These are phyloP conservation scores for Chrysodeixis includens DNA, from an alignment of 2,888 invertebrate species.

Conservation along the genomic window DNA sequence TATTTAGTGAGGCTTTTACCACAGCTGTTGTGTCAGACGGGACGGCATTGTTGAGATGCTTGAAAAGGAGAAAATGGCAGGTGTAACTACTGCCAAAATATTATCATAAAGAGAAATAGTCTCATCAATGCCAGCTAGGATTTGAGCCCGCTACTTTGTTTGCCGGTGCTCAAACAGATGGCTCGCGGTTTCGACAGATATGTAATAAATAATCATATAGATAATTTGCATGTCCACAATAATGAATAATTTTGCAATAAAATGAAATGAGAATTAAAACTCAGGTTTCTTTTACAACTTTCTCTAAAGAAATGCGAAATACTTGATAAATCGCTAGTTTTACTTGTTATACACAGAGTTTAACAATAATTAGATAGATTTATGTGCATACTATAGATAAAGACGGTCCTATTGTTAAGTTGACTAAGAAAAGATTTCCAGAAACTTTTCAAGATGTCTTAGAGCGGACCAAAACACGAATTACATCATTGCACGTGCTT, in stretches of 20 bases:
- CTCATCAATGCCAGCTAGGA: neutral
- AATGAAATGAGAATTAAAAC: constrained; percentile 52
- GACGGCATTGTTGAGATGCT: neutral
- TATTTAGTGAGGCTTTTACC: constrained; percentile 15
- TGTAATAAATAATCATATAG: constrained; percentile 12
- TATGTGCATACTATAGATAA: constrained; percentile 33
- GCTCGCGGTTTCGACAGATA: neutral
- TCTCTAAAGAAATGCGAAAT: constrained; percentile 64
- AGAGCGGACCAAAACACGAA: constrained; percentile 44
- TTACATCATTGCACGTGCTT: constrained; percentile 63
- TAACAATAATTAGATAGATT: constrained; percentile 52
- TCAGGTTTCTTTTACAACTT: constrained; percentile 66
- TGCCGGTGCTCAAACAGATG: neutral
- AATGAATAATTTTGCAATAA: constrained; percentile 60
- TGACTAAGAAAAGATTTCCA: constrained; percentile 30
- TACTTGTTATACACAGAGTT: constrained; percentile 58
- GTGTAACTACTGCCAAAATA: neutral
- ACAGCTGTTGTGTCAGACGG: neutral
- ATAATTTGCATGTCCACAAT: constrained; percentile 36
- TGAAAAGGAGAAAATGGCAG: neutral
- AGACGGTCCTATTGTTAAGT: neutral
- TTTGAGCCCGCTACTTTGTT: neutral
- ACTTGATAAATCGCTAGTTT: constrained; percentile 53
- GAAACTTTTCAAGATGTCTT: constrained; percentile 49
- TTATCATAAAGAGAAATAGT: neutral